Conservation (phyloP, 1,140 invertebrate species). For the Dolichoris vasculosae region DNA sequence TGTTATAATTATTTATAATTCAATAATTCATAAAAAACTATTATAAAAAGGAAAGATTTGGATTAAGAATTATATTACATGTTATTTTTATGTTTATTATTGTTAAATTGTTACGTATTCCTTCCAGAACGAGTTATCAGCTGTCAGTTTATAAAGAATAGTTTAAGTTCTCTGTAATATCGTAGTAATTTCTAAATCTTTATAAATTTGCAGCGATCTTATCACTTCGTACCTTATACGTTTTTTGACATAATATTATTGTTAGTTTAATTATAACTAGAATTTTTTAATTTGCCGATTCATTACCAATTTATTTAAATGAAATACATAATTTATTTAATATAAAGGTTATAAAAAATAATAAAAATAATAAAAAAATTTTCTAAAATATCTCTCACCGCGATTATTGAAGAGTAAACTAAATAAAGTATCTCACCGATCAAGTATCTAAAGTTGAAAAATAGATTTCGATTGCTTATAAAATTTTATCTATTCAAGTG, state of each 20-base stretch:
- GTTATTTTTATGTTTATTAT: no score
- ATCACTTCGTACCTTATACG: background rate
- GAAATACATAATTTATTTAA: background rate
- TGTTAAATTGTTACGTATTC: no score
- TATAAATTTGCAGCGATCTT: background rate
- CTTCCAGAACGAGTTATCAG: background rate
- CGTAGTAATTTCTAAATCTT: background rate
- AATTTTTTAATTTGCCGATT: no score
- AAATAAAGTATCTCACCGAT: background rate
- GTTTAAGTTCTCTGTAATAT: background rate
- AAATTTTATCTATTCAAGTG: background rate
- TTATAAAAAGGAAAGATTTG: no score
- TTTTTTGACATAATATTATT: no score
- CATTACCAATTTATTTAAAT: background rate
- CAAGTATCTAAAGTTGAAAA: background rate
- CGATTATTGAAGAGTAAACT: background rate
- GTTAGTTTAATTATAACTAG: no score
- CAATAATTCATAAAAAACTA: no score
- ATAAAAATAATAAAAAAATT: no score
- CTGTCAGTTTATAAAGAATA: background rate
- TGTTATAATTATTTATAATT: no score
- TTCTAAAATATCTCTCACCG: background rate
- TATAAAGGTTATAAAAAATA: no score
- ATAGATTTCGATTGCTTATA: background rate
- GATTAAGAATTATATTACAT: no score